Percentiles rank a stretch among this genome's conserved stretches.
These are phyloP conservation scores for Amazona finschi DNA, from an alignment of 2,797 vertebrate genomes.

Conservation along the genomic window DNA sequence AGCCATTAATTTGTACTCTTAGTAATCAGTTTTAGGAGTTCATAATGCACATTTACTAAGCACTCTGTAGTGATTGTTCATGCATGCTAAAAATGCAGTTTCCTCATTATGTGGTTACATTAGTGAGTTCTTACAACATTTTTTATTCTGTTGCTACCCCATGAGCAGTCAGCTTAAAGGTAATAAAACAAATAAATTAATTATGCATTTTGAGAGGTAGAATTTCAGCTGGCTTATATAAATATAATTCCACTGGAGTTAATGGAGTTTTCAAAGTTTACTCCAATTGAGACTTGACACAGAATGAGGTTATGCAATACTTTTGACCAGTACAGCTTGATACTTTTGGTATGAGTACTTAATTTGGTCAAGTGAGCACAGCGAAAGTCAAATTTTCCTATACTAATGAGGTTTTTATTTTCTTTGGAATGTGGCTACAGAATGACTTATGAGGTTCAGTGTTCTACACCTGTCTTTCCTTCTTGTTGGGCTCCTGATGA, in stretches of 20 bases:
- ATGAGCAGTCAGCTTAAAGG: not conserved
- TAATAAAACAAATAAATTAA: conserved; percentile 10
- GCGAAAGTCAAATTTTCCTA: not conserved
- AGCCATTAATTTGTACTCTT: not conserved
- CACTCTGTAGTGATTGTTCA: not conserved
- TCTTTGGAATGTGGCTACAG: conserved; percentile 6
- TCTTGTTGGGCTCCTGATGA: not conserved
- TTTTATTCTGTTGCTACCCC: not conserved
- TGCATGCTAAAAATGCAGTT: not conserved
- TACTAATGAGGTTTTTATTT: conserved; percentile 32
- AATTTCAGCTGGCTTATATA: not conserved
- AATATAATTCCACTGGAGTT: not conserved
- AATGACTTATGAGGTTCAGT: conserved; percentile 8
- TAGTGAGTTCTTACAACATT: not conserved
- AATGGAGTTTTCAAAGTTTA: conserved; percentile 17
- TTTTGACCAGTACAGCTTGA: conserved; percentile 22
- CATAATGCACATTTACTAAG: not conserved
- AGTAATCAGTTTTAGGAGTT: not conserved
- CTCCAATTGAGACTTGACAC: not conserved
- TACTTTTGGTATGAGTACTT: conserved; percentile 7
- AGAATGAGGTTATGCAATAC: conserved; percentile 18
- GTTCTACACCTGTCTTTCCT: conserved; percentile 41
- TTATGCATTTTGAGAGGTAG: not conserved
- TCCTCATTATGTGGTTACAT: not conserved
- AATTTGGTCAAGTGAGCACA: not conserved